A percentile compares a stretch with the other conserved stretches of the same genome.
These are phyloP conservation scores for Notoglanidium macrostoma DNA, from an alignment of 2,797 vertebrate species.

Conservation along the genomic window DNA sequence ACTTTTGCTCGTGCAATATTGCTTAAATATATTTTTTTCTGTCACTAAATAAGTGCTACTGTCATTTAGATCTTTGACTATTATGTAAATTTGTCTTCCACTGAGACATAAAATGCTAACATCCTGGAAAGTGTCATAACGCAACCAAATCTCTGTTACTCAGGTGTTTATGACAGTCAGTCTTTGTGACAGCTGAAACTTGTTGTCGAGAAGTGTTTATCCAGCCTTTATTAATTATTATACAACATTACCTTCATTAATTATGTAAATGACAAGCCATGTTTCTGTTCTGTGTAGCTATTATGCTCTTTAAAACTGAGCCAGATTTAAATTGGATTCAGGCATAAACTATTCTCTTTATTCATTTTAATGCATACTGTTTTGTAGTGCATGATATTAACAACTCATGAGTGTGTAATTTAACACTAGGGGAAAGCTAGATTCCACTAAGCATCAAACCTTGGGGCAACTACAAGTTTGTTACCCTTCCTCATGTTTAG, in stretches of 20 bases:
- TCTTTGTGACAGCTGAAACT: neutral
- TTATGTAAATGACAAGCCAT: neutral
- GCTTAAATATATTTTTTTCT: too few species aligned
- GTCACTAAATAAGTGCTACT: too few species aligned
- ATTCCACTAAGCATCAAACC: neutral
- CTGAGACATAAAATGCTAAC: too few species aligned
- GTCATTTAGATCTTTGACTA: too few species aligned
- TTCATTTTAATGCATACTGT: constrained; percentile 10
- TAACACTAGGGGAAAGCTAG: neutral
- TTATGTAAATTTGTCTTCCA: too few species aligned
- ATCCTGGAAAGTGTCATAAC: neutral
- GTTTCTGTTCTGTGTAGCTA: neutral
- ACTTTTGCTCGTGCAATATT: too few species aligned
- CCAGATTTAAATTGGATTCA: neutral
- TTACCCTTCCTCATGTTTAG: neutral
- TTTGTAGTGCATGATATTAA: neutral
- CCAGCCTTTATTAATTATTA: too few species aligned
- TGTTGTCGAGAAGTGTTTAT: too few species aligned
- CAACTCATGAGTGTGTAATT: neutral
- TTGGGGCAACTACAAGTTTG: neutral
- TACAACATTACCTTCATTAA: neutral
- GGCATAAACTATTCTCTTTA: neutral
- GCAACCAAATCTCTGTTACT: neutral
- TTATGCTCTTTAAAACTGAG: neutral
- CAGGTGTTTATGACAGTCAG: neutral